Evolutionary conservation across 2,888 invertebrate species (phyloP), one percentile per base, ranked within the genome.

Genomic region (Pseudococcus longispinus): DNA sequence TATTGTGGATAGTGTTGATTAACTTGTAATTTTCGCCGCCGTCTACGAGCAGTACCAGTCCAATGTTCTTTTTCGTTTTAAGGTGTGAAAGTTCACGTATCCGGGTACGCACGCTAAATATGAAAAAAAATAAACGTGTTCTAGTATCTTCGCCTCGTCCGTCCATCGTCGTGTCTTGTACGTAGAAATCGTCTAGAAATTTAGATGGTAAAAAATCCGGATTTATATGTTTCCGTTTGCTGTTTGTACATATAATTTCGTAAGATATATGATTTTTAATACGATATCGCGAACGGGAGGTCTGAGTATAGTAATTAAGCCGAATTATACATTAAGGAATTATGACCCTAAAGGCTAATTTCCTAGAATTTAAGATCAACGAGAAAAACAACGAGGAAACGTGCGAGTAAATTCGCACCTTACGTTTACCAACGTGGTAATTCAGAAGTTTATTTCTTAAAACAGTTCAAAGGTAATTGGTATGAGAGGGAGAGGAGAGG

Each of bases 61-160:
- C 15, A 70, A 29, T 32, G 15, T 8, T 70, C n/a, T 42, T 80
- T 80, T 74, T 74, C 29, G 32, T 74, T 74, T 74, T 37, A 4
- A 80, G 77, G 77, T 80, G 77, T 80, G 77, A 80, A 80, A 80
- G 77, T 80, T 80, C 77, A 37, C 70, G 29, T 70, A 70, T 70
- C 70, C 70, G 70, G 70, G 29, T 70, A 70, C 29, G 29, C 70
- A 70, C 29, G 70, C 70, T 70, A 29, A 70, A 70, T 70, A 29
- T 18, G 29, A 70, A 32, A 70, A 18, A 29, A 29, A 32, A 60
- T n/a, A 60, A 60, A 60, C 60, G 60, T 60, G 60, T 60, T 60
- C 60, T 15, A 60, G 60, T 60, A 60, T 60, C 23, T 9, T 23
- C 60, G 60, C 20, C n/a, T n/a, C n/a, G n/a, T n/a, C n/a, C n/a